phyloP scores from a whole-genome alignment of 2,797 vertebrate genomes.

The Myotis findleyi region DNA sequence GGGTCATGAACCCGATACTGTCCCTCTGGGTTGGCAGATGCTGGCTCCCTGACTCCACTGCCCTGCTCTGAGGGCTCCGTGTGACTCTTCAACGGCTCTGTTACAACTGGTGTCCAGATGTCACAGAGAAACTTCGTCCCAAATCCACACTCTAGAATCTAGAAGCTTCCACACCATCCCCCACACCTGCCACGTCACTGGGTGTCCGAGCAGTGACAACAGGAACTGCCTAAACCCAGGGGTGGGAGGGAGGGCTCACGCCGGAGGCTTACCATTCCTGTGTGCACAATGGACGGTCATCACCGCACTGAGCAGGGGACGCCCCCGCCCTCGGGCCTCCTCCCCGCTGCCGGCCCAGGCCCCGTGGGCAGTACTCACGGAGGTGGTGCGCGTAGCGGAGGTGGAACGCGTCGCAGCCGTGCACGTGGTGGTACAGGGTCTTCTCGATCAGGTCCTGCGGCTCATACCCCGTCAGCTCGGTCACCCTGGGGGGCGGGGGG shows the following conservation, averaged over 20 bases:
- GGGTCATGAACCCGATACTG: rapidly evolving
- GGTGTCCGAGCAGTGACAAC: rapidly evolving
- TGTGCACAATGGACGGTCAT: rapidly evolving
- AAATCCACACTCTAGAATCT: neutral
- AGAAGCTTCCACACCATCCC: too few species aligned
- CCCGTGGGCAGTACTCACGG: constrained; percentile 87
- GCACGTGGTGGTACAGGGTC: constrained; percentile 96
- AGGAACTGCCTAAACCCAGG: neutral
- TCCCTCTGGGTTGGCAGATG: neutral
- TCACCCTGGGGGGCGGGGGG: constrained; percentile 92
- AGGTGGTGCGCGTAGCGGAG: constrained; percentile 95
- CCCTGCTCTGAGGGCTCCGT: neutral
- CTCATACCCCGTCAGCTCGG: constrained; percentile 95
- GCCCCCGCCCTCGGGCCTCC: rapidly evolving
- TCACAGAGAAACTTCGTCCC: neutral
- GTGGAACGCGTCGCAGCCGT: constrained; percentile 94
- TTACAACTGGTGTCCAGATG: neutral
- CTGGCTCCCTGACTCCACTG: neutral
- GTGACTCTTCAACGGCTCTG: rapidly evolving
- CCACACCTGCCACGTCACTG: neutral
- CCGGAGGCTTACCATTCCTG: rapidly evolving
- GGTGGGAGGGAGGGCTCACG: too few species aligned
- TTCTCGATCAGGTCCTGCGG: constrained; percentile 98
- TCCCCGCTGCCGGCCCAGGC: rapidly evolving
- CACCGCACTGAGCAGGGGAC: neutral